phyloP scores from a whole-genome alignment of 2,888 invertebrate genomes.

The Caenorhabditis drosophilae region DNA sequence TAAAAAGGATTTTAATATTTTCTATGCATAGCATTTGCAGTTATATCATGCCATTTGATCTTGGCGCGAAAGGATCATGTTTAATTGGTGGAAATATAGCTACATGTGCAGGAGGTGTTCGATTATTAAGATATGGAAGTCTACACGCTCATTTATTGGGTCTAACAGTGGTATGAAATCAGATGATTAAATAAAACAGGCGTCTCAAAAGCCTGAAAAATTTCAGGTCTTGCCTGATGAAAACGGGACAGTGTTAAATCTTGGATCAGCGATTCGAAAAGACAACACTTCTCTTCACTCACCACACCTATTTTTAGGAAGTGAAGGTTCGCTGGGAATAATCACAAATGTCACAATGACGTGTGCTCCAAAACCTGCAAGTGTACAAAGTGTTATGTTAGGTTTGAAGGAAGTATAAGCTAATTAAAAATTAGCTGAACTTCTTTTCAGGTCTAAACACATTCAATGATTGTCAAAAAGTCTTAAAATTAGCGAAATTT shows the following conservation, averaged over 20 bases:
- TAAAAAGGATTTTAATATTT: not conserved
- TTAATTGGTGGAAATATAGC: conserved; percentile 94
- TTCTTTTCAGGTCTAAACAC: conserved; percentile 50
- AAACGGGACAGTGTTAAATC: conserved; percentile 81
- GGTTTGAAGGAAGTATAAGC: conserved; percentile 69
- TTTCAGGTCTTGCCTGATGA: conserved; percentile 80
- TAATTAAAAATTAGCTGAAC: not conserved
- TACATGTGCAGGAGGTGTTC: conserved; percentile 93
- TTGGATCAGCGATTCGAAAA: conserved; percentile 85
- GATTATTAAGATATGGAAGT: conserved; percentile 92
- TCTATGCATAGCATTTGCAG: too few relatives aligned
- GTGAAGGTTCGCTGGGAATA: conserved; percentile 93
- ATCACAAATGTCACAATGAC: conserved; percentile 89
- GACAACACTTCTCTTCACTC: conserved; percentile 97
- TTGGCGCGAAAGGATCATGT: conserved; percentile 82
- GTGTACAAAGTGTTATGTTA: conserved; percentile 85
- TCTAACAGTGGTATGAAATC: conserved; percentile 22
- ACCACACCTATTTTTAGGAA: conserved; percentile 94
- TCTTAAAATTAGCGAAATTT: conserved; percentile 79
- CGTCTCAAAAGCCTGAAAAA: not conserved
- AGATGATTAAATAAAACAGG: not conserved
- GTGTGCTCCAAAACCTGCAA: conserved; percentile 83
- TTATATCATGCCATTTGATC: conserved; percentile 92
- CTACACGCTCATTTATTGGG: conserved; percentile 67
- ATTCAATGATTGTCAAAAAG: conserved; percentile 81